Base-by-base conservation (phyloP, 2,113 vertebrate genomes). In the Xiphophorus maculatus region DNA sequence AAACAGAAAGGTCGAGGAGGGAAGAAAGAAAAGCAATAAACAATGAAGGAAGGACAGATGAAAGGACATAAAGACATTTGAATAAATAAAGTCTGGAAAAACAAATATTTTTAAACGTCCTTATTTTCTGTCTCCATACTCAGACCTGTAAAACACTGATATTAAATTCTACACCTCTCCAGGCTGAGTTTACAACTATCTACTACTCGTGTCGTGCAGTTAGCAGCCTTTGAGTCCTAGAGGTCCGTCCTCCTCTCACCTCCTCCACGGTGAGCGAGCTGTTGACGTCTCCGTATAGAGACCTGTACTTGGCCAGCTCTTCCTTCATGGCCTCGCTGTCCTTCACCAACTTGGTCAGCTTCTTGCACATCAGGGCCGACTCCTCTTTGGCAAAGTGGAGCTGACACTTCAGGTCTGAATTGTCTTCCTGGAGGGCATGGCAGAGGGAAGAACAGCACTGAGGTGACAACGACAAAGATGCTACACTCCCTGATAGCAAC, bases 351-450 rank as follows among this genome's bases (percentile, higher is more conserved):
- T 97, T 98, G 74, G 96, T 97, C 88, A 99, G 95, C 92, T 99
- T 99, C 94, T 98, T 99, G 91, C 98, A 98, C 98, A 99, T 99
- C 87, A 99, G 94, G 29, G 97, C 96, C 0, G 97, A 98, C 86
- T 99, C 98, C 84, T 99, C 98, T 92, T 99, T 99, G 66, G 97
- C 97, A 64, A 99, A 99, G 92, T 99, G 97, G 80, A 99, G 94
- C 93, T 99, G 98, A 86, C 98, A 99, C 89, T 98, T 98, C 29
- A 99, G 93, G 88, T 99, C 98, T 0, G 98, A 96, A 0, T 93
- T 98, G 93, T 99, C 98, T 93, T 99, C 98, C 96, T 98, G 91
- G 3, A 70, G 74, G 76, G 85, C 1, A 1, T 30, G 28, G 40
- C 32, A 32, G 48, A 71, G 17, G 44, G 60, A 78, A 77, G 40